Base-by-base conservation (phyloP, 2,888 invertebrate species). In the Ecliptopera silaceata region DNA sequence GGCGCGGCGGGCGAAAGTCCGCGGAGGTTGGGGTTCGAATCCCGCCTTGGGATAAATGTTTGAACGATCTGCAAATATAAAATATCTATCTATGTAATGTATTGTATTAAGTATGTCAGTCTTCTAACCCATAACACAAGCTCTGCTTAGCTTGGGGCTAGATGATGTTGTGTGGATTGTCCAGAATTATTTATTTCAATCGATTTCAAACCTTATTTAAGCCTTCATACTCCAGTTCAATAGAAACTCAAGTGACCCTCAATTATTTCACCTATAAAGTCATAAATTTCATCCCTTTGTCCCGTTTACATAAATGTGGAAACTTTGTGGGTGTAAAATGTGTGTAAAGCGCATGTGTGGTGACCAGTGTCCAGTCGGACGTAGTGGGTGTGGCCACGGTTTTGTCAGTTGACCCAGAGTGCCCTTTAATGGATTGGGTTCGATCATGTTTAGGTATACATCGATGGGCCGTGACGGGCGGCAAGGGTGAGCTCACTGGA, bases 301-400 rank as follows among this genome's bases (percentile, higher is more conserved):
- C 58, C 53, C 46, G 48, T 64, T 62, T 61, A 61, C 60, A 59
- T 62, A 64, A 60, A 64, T 48, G 52, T 59, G 71, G 67, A 69
- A 72, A 66, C 63, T 61, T 47, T 49, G 82, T 83, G 84, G 83
- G 84, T 79, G 86, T 82, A 72, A 76, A 75, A 59, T 66, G 75
- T 79, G 73, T 75, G 75, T 79, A 63, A 63, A 47, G 88, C 88
- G 89, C 89, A 88, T 88, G 88, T 87, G 88, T 82, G n/a, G 63
- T 90, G 88, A 90, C 90, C 89, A 88, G 66, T 88, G 90, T 87
- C 90, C 90, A 86, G 70, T 88, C 68, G 70, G 74, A 50, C 68
- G 62, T 72, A 65, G 86, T 83, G 89, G 87, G 89, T 79, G 90
- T 77, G 83, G 87, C 85, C 65, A 60, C 63, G 64, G 52, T 69